Base-by-base conservation (phyloP, 2,797 vertebrate genomes). In the Rachycentron canadum region DNA sequence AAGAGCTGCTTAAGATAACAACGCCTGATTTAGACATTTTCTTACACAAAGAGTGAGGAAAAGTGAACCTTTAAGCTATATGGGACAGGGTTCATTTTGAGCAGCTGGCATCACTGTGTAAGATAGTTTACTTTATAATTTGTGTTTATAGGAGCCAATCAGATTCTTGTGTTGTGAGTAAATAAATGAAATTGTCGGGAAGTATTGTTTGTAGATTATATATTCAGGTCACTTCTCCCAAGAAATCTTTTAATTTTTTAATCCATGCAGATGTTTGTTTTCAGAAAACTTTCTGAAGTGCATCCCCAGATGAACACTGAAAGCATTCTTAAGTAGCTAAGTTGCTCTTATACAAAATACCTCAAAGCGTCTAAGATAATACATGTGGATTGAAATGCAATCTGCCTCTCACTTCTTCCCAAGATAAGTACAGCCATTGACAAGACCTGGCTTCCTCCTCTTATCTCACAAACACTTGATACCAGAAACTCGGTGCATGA, bases 181-280 rank as follows among this genome's bases (percentile, higher is more conserved):
- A 93, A 94, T 93, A 93, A 94, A 91, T 89, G 82, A 93, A 94
- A 92, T 91, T 91, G 91, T 91, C 52, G 81, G 73, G 63, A 63
- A 83, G 89, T 86, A 95, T 95, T 95, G 95, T 96, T 92, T 95
- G 95, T 95, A 95, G 95, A 95, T 95, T 95, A 95, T 89, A 92
- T 93, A 95, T 95, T 94, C 93, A 95, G 94, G 92, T 94, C 94
- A 95, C 92, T 92, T 93, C 90, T 94, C 88, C 81, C 69, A 80
- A 84, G 90, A 94, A 94, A 94, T 92, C 90, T 92, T 94, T 91
- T 88, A 94, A 92, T 94, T 93, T 94, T 95, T 93, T 93, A 93
- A 95, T 95, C 94, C 92, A 82, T 91, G 92, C 93, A 94, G 93
- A 93, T 95, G 93, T 95, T 95, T 95, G 94, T 95, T 95, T 95